Conservation (phyloP, 2,113 vertebrate species). For the Forbesichthys papilliferus region DNA sequence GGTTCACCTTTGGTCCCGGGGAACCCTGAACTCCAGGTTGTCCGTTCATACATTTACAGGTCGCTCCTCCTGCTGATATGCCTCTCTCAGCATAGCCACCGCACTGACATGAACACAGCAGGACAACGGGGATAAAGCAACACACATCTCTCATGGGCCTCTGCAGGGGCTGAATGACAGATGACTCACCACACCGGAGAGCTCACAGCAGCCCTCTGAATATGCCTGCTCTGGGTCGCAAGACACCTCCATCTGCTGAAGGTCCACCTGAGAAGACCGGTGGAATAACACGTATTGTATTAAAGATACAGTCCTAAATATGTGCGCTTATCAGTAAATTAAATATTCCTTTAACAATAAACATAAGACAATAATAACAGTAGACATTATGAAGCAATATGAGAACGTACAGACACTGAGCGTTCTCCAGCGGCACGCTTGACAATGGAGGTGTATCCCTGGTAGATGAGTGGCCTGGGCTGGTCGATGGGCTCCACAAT, state of each 20-base stretch:
- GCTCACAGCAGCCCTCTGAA: constrained; percentile 78
- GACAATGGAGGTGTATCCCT: constrained; percentile 64
- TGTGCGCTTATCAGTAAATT: too few species aligned
- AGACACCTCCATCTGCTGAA: constrained; percentile 77
- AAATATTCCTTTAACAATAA: too few species aligned
- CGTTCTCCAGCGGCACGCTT: constrained; percentile 64
- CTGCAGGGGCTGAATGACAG: background rate
- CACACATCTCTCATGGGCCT: constrained; percentile 5
- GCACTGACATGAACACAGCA: constrained; percentile 49
- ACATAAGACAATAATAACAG: background rate
- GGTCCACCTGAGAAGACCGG: constrained; percentile 63
- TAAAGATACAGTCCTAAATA: too few species aligned
- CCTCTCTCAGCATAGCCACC: constrained; percentile 72
- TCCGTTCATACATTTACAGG: constrained; percentile 72
- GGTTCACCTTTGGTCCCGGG: constrained; percentile 66
- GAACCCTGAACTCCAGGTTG: constrained; percentile 60
- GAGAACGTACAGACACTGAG: constrained; percentile 58
- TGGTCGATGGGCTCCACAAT: constrained; percentile 48
- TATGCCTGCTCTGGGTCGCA: constrained; percentile 73
- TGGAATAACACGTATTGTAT: background rate
- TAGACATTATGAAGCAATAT: background rate
- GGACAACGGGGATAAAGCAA: constrained; percentile 6
- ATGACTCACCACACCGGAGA: constrained; percentile 71
- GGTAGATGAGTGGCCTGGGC: constrained; percentile 47
- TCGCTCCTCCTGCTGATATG: constrained; percentile 53